phyloP scores from a whole-genome alignment of 30 jellyfish, hydroid and myxozoan species.

The Turritopsis dohrnii region DNA sequence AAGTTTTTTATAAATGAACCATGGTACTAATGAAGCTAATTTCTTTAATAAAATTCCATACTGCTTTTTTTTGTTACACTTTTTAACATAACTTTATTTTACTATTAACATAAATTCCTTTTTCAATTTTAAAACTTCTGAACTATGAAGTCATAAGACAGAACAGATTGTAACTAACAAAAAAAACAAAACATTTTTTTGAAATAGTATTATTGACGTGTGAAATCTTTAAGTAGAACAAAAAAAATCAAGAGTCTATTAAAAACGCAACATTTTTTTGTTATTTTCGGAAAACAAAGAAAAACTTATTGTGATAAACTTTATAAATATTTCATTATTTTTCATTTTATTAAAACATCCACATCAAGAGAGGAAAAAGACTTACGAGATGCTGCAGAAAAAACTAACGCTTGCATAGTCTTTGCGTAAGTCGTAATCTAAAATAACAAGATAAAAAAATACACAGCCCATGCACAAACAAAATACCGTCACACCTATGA shows the following conservation, averaged over 20 bases:
- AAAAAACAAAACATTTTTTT: background rate
- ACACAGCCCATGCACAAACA: background rate
- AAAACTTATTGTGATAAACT: background rate
- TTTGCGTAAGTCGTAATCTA: background rate
- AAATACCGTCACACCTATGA: background rate
- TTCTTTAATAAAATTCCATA: no score
- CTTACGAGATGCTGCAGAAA: background rate
- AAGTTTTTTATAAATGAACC: background rate
- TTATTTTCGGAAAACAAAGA: background rate
- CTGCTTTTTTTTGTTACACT: background rate
- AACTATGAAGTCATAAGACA: background rate
- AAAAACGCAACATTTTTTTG: no score
- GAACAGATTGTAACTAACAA: background rate
- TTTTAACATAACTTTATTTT: background rate
- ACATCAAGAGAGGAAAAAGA: background rate
- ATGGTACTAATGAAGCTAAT: background rate
- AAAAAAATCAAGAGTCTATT: no score
- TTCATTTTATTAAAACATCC: background rate
- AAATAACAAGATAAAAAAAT: no score
- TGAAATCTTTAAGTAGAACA: background rate
- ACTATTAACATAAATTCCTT: background rate
- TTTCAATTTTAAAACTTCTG: background rate
- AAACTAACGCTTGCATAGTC: background rate
- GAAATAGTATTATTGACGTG: no score
- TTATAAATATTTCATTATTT: no score